phyloP scores from a whole-genome alignment of 1,140 invertebrate species.

The Drosophila sp. region DNA sequence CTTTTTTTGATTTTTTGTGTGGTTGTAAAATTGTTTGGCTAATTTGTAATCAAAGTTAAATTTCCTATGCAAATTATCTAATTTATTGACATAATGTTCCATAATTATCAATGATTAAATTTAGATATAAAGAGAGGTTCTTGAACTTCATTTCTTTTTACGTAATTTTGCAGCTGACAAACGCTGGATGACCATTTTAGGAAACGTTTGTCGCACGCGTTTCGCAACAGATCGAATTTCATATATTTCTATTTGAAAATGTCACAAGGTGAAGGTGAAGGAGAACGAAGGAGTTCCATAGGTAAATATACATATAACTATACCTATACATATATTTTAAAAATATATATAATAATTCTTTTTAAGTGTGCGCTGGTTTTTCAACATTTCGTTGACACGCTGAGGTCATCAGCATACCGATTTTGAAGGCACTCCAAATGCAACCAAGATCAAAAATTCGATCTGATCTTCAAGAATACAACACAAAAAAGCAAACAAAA shows the following conservation, averaged over 20 bases:
- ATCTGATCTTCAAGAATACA: conserved; percentile 21
- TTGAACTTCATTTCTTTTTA: conserved; percentile 39
- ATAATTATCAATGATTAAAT: conserved; percentile 31
- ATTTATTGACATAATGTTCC: conserved; percentile 38
- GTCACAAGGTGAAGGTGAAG: conserved; percentile 50
- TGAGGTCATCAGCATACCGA: conserved; percentile 69
- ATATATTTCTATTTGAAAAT: conserved; percentile 32
- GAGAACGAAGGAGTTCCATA: conserved; percentile 8
- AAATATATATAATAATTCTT: conserved; percentile 37
- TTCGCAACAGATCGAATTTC: neutral
- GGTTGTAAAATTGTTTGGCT: conserved; percentile 33
- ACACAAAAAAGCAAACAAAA: conserved; percentile 14
- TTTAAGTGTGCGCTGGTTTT: conserved; percentile 26
- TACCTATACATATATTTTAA: conserved; percentile 12
- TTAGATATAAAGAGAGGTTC: conserved; percentile 25
- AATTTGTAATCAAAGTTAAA: conserved; percentile 25
- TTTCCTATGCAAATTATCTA: conserved; percentile 48
- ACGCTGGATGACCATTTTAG: conserved; percentile 9
- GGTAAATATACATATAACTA: conserved; percentile 3
- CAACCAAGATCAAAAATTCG: conserved; percentile 36
- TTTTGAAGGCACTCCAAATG: conserved; percentile 39
- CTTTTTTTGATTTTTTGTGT: neutral
- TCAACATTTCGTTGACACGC: conserved; percentile 41
- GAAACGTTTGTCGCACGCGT: conserved; percentile 37
- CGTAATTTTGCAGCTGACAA: conserved; percentile 36